Conservation (phyloP, 2,797 vertebrate genomes). For the Ambastaia sidthimunki region DNA sequence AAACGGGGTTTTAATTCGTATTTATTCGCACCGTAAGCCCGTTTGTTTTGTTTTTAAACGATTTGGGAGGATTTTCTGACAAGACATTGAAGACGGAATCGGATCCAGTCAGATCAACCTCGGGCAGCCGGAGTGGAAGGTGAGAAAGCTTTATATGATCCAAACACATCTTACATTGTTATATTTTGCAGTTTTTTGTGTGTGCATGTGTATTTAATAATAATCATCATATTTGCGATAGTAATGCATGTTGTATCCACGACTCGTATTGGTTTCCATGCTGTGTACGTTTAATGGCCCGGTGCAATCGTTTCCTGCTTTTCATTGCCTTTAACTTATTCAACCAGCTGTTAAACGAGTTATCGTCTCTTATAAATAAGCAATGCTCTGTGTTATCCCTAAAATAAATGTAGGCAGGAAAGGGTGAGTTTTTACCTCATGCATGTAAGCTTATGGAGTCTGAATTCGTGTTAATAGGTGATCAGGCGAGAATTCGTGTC, state of each 20-base stretch:
- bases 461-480: neutral
- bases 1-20: neutral
- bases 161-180: neutral
- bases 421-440: neutral
- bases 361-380: neutral
- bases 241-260: neutral
- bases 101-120: constrained; percentile 58
- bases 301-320: constrained; percentile 31
- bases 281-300: constrained; percentile 15
- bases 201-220: neutral
- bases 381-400: neutral
- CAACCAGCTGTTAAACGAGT: constrained; percentile 11
- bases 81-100: constrained; percentile 51
- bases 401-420: neutral
- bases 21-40: neutral
- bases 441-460: constrained; percentile 5
- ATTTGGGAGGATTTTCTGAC: constrained; percentile 44
- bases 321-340: constrained; percentile 14
- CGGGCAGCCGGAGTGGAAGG: constrained; percentile 69
- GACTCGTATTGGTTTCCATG: neutral
- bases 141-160: constrained; percentile 53
- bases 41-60: neutral
- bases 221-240: neutral
- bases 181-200: neutral
- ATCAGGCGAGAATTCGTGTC: neutral